phyloP scores from a whole-genome alignment of 2,113 vertebrate species.

The Sturnus vulgaris region DNA sequence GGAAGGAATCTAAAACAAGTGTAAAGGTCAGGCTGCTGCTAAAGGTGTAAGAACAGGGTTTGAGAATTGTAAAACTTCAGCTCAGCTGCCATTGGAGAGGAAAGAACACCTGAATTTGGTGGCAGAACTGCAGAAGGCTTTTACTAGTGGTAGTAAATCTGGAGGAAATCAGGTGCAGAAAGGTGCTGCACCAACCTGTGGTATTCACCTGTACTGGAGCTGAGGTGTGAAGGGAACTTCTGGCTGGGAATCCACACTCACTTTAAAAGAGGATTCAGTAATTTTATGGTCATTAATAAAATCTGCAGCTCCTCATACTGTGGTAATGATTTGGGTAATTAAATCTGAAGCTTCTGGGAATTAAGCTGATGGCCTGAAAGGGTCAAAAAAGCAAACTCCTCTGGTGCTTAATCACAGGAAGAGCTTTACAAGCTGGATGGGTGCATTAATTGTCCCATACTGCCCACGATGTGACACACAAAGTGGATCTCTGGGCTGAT shows the following conservation, averaged over 20 bases:
- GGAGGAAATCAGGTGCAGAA: neutral
- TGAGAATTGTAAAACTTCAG: neutral
- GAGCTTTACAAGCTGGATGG: neutral
- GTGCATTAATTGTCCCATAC: neutral
- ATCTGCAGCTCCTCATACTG: constrained; percentile 30
- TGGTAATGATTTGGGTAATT: constrained; percentile 52
- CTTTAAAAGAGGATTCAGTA: neutral
- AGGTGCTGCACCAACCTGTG: neutral
- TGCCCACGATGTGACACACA: neutral
- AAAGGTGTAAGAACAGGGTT: neutral
- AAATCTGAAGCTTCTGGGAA: constrained; percentile 57
- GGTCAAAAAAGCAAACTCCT: constrained; percentile 40
- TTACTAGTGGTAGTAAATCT: neutral
- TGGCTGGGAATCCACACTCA: neutral
- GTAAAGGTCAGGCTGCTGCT: neutral
- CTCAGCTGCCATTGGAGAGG: neutral
- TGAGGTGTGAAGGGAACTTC: neutral
- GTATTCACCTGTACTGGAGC: neutral
- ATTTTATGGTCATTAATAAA: constrained; percentile 50
- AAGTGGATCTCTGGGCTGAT: neutral
- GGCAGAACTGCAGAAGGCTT: neutral
- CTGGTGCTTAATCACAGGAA: constrained; percentile 31
- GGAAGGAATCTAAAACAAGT: neutral
- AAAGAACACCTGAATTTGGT: neutral
- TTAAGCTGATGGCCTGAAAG: constrained; percentile 47